Percentiles rank a stretch among this genome's conserved stretches.
phyloP scores from a whole-genome alignment of 2,113 vertebrate species.

The Hyperoodon ampullatus region DNA sequence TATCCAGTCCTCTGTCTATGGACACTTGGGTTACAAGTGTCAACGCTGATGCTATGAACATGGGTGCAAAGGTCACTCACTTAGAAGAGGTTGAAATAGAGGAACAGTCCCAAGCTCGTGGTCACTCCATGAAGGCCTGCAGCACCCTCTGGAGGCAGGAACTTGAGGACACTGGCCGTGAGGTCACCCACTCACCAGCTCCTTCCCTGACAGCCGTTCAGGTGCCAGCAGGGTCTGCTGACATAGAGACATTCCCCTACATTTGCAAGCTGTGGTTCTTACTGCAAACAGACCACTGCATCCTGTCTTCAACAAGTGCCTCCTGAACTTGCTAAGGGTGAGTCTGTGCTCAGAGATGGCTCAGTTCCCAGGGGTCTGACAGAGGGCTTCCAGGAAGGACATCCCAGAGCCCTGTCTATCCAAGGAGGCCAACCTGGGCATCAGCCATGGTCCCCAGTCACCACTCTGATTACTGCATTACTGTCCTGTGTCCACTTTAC shows the following conservation, averaged over 20 bases:
- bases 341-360: neutral
- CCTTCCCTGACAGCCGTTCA: neutral
- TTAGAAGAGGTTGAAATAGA: neutral
- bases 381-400: neutral
- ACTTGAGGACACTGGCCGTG: neutral
- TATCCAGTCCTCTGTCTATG: accelerated
- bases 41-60: accelerated
- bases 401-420: neutral
- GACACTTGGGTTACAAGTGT: neutral
- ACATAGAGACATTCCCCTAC: accelerated
- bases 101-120: accelerated
- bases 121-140: neutral
- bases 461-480: neutral
- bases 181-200: neutral
- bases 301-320: neutral
- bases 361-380: neutral
- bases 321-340: neutral
- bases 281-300: accelerated
- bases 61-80: accelerated
- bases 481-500: neutral
- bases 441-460: accelerated
- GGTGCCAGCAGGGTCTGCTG: neutral
- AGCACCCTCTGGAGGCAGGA: neutral
- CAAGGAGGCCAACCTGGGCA: neutral
- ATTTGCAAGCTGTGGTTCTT: neutral